phyloP scores from a whole-genome alignment of 1,140 invertebrate species.

The Semibalanus balanoides region DNA sequence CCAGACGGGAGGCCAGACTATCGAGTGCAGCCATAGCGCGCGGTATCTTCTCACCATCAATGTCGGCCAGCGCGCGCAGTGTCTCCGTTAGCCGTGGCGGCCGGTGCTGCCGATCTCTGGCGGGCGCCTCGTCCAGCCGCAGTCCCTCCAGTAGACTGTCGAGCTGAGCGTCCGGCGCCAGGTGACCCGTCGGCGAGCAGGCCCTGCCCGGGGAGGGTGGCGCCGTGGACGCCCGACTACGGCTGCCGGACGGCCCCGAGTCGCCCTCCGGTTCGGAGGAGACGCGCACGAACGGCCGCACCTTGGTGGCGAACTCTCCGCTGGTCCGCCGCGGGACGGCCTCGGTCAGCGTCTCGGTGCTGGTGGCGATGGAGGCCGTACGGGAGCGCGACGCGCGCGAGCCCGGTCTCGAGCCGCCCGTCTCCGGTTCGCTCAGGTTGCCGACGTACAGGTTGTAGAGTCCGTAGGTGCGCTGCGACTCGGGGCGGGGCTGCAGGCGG shows the following conservation, averaged over 20 bases:
- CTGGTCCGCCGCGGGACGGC: too few species aligned
- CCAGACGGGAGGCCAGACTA: not conserved
- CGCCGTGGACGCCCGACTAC: not conserved
- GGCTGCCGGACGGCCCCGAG: too few species aligned
- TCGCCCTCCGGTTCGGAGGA: not conserved
- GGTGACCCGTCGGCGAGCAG: too few species aligned
- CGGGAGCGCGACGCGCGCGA: too few species aligned
- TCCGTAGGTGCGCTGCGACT: not conserved
- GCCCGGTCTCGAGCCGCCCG: too few species aligned
- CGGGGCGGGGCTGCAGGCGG: too few species aligned
- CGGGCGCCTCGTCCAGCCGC: not conserved
- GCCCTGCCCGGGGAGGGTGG: not conserved
- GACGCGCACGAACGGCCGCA: not conserved
- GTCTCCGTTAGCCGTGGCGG: not conserved
- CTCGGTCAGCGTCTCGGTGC: slow-evolving; percentile 21
- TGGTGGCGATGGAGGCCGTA: slow-evolving; percentile 7
- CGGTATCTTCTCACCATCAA: not conserved
- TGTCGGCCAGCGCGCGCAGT: not conserved
- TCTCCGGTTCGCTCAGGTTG: not conserved
- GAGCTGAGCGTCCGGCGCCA: not conserved
- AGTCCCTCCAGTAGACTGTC: not conserved
- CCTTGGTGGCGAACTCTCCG: not conserved
- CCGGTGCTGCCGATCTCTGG: not conserved
- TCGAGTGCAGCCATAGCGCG: too few species aligned
- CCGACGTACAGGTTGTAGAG: not conserved